Conservation (phyloP, 2,888 invertebrate genomes). For the Sepiola atlantica region DNA sequence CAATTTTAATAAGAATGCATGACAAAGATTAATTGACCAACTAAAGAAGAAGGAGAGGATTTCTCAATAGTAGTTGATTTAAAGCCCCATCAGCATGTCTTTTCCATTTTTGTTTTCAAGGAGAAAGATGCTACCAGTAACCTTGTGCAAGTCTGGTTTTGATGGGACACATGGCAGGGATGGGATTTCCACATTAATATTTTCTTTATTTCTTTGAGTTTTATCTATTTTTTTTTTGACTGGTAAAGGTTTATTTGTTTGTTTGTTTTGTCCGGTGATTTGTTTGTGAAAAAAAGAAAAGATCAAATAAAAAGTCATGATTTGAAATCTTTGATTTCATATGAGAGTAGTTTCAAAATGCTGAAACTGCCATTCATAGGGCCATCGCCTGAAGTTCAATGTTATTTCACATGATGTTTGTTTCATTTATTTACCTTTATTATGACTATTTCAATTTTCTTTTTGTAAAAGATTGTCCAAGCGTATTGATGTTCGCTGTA, state of each 20-base stretch:
- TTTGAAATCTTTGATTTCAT: not conserved
- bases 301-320: not conserved
- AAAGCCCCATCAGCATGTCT: not conserved
- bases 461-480: too few species aligned
- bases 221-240: not conserved
- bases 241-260: not conserved
- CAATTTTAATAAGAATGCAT: too few species aligned
- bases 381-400: too few species aligned
- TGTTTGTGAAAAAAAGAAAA: slow-evolving; percentile 6
- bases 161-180: not conserved
- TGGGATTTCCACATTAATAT: not conserved
- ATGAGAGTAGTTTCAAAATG: too few species aligned
- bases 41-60: too few species aligned
- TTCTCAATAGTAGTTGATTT: not conserved
- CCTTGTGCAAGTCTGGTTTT: slow-evolving; percentile 15
- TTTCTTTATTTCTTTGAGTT: not conserved
- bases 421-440: too few species aligned
- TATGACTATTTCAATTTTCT: too few species aligned
- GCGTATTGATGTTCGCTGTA: too few species aligned
- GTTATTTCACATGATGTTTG: too few species aligned
- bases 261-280: slow-evolving; percentile 21
- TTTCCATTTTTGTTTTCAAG: not conserved
- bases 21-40: too few species aligned
- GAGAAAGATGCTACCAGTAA: not conserved
- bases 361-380: too few species aligned